Evolutionary conservation across 2,113 vertebrate species (phyloP).

Genomic region (Pardalotus punctatus): DNA sequence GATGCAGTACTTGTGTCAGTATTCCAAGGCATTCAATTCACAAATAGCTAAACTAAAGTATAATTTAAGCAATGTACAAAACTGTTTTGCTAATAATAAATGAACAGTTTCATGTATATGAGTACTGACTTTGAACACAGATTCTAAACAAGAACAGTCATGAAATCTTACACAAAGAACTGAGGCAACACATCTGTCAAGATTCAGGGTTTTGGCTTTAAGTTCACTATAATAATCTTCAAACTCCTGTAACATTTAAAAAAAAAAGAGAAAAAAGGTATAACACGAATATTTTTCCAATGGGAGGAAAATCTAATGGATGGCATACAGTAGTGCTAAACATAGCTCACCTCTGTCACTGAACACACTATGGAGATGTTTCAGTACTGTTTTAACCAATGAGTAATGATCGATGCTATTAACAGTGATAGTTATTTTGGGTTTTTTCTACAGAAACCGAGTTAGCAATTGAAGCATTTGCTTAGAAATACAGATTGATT

Average conservation of each 20-base stretch:
- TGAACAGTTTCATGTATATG: not conserved
- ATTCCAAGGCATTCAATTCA: not conserved
- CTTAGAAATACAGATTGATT: not conserved
- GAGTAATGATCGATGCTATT: not conserved
- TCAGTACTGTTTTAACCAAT: not conserved
- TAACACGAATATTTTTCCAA: not conserved
- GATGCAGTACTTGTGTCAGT: not conserved
- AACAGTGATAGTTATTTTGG: not conserved
- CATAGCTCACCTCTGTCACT: not conserved
- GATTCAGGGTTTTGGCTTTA: slow-evolving; percentile 72
- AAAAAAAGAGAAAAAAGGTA: no score
- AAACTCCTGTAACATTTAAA: slow-evolving; percentile 69
- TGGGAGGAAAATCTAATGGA: not conserved
- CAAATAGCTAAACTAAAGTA: not conserved
- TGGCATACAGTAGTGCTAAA: not conserved
- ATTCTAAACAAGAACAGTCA: slow-evolving; percentile 79
- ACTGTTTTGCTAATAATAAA: not conserved
- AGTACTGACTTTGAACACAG: slow-evolving; percentile 77
- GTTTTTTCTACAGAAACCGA: not conserved
- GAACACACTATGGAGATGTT: not conserved
- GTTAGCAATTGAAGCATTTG: not conserved
- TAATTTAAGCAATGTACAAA: not conserved
- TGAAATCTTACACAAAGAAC: slow-evolving; percentile 77
- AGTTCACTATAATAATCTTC: slow-evolving; percentile 74
- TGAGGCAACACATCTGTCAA: slow-evolving; percentile 74